These are phyloP conservation scores for Orius insidiosus DNA, from an alignment of 1,140 invertebrate species.

Conservation along the genomic window DNA sequence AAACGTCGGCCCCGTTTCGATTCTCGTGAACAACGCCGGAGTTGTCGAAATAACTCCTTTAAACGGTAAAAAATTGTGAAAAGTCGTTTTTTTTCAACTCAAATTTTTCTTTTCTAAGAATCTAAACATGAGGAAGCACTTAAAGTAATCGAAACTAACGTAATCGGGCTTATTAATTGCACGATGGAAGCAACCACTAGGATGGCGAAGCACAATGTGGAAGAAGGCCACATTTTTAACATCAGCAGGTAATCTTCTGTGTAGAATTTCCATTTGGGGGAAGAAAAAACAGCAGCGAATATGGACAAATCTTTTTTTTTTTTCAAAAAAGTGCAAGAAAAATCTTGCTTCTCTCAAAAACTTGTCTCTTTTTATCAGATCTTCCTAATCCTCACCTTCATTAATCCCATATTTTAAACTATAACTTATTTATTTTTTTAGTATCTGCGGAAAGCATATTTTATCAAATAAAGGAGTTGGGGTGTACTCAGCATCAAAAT, in stretches of 20 bases:
- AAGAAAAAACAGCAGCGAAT: no score
- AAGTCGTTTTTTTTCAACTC: no score
- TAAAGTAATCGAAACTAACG: slow-evolving; percentile 43
- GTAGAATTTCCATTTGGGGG: no score
- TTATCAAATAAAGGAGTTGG: slow-evolving; percentile 22
- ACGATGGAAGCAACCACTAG: slow-evolving; percentile 42
- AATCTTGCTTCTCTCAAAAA: no score
- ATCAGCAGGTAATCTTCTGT: slow-evolving; percentile 33
- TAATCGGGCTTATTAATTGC: slow-evolving; percentile 45
- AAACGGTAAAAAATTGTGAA: neutral
- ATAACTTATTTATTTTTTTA: neutral
- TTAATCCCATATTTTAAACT: no score
- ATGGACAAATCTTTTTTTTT: no score
- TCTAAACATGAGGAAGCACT: slow-evolving; percentile 29
- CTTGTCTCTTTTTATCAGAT: no score
- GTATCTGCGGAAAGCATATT: slow-evolving; percentile 21
- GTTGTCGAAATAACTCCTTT: slow-evolving; percentile 14
- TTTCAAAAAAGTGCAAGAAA: no score
- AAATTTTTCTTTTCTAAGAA: slow-evolving; percentile 13
- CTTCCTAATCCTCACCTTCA: no score
- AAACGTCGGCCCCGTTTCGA: slow-evolving; percentile 41
- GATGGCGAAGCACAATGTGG: slow-evolving; percentile 41
- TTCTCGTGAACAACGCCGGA: slow-evolving; percentile 57
- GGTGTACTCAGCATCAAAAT: slow-evolving; percentile 40
- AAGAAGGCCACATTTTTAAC: slow-evolving; percentile 37